Evolutionary conservation across 2,888 invertebrate species (phyloP).

Genomic region (Monochamus alternatus): DNA sequence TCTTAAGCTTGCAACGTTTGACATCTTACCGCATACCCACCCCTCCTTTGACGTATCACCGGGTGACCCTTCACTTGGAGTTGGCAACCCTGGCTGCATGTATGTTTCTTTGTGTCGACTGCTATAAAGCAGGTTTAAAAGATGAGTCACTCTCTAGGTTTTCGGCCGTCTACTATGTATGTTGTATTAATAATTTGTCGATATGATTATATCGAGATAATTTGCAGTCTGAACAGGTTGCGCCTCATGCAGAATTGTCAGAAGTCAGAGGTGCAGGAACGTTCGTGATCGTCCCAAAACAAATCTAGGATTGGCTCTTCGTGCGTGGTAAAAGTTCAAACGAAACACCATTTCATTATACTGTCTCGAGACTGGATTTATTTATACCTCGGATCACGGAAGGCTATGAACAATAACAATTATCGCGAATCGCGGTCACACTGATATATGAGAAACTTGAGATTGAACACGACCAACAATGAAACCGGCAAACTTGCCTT

Average conservation of each 20-base stretch:
- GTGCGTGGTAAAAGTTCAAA: conserved; percentile 19
- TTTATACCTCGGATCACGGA: conserved; percentile 25
- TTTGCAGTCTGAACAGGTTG: neutral
- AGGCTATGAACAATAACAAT: conserved; percentile 25
- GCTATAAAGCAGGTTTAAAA: too few relatives aligned
- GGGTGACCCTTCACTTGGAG: too few relatives aligned
- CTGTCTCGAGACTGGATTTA: conserved; percentile 16
- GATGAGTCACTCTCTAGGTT: too few relatives aligned
- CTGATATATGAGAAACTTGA: conserved; percentile 32
- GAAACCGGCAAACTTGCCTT: conserved; percentile 11
- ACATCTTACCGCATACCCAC: too few relatives aligned
- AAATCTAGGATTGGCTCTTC: conserved; percentile 12
- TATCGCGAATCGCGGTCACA: conserved; percentile 27
- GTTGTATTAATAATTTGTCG: too few relatives aligned
- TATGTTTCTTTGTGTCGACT: too few relatives aligned
- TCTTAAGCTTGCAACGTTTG: too few relatives aligned
- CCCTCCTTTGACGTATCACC: too few relatives aligned
- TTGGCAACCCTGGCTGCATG: too few relatives aligned
- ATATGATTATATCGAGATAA: too few relatives aligned
- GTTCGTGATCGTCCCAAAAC: neutral
- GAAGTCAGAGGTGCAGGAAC: neutral
- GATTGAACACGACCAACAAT: conserved; percentile 24
- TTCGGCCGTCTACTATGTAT: neutral
- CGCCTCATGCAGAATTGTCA: conserved; percentile 3
- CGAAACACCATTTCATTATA: conserved; percentile 16